Conservation (phyloP, 2,888 invertebrate species). For the Cerastis rubricosa region DNA sequence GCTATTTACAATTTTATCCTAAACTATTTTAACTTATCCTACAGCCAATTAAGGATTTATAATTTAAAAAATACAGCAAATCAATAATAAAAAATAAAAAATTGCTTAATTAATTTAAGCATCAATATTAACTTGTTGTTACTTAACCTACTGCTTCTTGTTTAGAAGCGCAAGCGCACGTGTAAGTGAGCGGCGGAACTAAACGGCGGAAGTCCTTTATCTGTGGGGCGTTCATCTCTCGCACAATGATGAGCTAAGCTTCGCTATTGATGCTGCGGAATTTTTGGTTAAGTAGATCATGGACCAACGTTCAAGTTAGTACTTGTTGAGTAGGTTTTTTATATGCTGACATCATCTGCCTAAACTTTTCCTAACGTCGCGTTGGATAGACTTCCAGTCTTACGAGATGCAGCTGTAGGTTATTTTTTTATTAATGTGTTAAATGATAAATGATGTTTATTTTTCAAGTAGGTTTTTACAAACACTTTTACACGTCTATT, state of each 20-base stretch:
- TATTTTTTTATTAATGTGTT: background rate
- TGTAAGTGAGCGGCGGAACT: constrained; percentile 82
- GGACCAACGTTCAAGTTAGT: constrained; percentile 11
- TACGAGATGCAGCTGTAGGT: background rate
- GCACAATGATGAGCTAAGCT: constrained; percentile 59
- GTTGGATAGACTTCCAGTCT: background rate
- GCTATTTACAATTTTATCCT: no score
- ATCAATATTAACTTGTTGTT: background rate
- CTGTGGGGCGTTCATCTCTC: constrained; percentile 84
- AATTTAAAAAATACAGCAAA: no score
- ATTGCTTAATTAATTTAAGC: no score
- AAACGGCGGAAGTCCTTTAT: constrained; percentile 87
- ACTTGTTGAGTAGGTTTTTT: background rate
- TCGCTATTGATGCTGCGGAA: constrained; percentile 30
- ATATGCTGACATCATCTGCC: background rate
- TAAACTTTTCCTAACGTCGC: background rate
- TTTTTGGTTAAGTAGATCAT: constrained; percentile 43
- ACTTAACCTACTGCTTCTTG: constrained; percentile 42
- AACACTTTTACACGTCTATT: no score
- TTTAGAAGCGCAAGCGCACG: constrained; percentile 65
- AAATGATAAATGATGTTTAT: no score
- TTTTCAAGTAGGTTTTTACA: no score
- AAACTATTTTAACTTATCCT: no score
- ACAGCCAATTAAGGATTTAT: no score
- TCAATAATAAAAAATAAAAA: no score